Evolutionary conservation across 2,888 invertebrate genomes (phyloP), one percentile per base, ranked within the genome.

Genomic region (Lysandra bellargus): DNA sequence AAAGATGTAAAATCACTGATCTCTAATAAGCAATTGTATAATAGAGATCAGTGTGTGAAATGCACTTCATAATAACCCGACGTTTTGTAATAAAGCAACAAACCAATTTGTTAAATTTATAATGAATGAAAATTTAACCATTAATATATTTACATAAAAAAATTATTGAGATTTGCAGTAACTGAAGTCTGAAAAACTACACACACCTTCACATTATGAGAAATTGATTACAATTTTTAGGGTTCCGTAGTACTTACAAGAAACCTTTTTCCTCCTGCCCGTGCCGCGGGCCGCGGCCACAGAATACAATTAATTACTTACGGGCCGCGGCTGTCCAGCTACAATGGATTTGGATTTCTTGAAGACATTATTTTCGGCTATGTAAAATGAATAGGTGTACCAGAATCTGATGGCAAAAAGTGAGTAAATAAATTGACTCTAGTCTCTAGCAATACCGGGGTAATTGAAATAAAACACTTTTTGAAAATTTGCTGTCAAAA

Each of bases 211-310:
- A 23, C 60, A n/a, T 2, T 61, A 23, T 23, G 61, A 61, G 61
- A 61, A 61, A 61, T 61, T 61, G 61, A 61, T 61, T 61, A 61
- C 61, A 61, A 61, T 23, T 23, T 61, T 61, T 61, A 57, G 12
- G 57, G 57, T 57, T 57, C 57, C 57, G 17, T 57, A 17, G 14
- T 57, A 17, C 57, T 17, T 1, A 57, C 9, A 57, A 57, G 57
- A 57, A 57, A 57, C 4, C 53, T 17, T 53, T 14, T 14, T 23
- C 23, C 23, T 23, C 23, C 23, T 23, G 23, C 23, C 23, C 23
- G 23, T 23, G 23, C 23, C 23, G 23, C 23, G 23, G 23, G 23
- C 23, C 23, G 23, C 23, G 23, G 23, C 23, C 23, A 23, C 23
- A 23, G 23, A 23, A 23, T 23, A 23, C 23, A 23, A 23, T 23